Conservation (phyloP, 2,888 invertebrate genomes). For the Limnephilus rhombicus region DNA sequence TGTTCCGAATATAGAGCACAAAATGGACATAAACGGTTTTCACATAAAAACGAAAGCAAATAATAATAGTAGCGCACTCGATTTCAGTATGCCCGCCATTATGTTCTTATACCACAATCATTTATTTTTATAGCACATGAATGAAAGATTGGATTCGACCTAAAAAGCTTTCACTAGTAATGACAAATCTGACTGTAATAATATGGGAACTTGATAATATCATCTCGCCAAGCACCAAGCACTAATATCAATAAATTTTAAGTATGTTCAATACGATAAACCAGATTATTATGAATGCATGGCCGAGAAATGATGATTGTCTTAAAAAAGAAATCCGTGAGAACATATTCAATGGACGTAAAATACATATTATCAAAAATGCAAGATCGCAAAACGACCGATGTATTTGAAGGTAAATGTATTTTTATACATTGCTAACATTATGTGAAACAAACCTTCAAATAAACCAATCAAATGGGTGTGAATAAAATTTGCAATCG, state of each 20-base stretch:
- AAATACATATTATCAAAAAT: background rate
- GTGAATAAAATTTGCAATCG: background rate
- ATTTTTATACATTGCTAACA: background rate
- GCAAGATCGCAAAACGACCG: background rate
- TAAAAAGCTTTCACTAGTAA: slow-evolving; percentile 59
- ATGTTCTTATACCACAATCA: slow-evolving; percentile 30
- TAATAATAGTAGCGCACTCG: slow-evolving; percentile 48
- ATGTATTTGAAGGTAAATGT: background rate
- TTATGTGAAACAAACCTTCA: background rate
- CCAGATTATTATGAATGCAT: slow-evolving; percentile 18
- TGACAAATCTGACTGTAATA: slow-evolving; percentile 54
- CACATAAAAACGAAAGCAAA: slow-evolving; percentile 50
- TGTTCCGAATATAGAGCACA: slow-evolving; percentile 42
- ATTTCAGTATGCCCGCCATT: slow-evolving; percentile 33
- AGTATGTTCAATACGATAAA: slow-evolving; percentile 31
- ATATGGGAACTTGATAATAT: slow-evolving; percentile 10
- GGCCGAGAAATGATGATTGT: background rate
- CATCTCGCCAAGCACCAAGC: slow-evolving; percentile 22
- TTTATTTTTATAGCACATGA: slow-evolving; percentile 55
- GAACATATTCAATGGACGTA: background rate
- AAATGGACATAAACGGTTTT: slow-evolving; percentile 18
- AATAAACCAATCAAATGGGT: background rate
- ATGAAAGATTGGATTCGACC: slow-evolving; percentile 53
- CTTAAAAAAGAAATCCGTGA: slow-evolving; percentile 34
- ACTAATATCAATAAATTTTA: slow-evolving; percentile 27